phyloP scores from a whole-genome alignment of 2,888 invertebrate species.

The Cecidostiba fungosa region DNA sequence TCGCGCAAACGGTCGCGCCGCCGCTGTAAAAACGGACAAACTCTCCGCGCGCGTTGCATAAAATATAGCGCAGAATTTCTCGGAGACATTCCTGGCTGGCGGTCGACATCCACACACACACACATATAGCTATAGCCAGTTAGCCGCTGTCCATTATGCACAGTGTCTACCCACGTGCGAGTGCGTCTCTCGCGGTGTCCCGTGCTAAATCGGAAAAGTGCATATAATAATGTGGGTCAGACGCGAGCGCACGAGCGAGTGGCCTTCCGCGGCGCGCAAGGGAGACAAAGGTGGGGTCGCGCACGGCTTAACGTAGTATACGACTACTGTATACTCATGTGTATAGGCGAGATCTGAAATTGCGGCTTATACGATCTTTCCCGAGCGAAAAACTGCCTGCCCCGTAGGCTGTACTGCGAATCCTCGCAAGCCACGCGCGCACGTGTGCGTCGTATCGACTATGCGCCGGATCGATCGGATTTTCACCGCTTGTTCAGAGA shows the following conservation, averaged over 20 bases:
- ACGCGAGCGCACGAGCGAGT: background rate
- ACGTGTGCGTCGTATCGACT: background rate
- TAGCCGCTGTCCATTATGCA: too few species aligned
- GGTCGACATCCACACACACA: too few species aligned
- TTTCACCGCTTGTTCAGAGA: conserved; percentile 33
- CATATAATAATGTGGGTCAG: conserved; percentile 7
- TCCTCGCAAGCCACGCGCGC: conserved; percentile 56
- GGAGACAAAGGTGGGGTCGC: background rate
- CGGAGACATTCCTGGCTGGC: background rate
- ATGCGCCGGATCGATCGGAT: conserved; percentile 45
- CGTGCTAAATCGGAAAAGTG: conserved; percentile 12
- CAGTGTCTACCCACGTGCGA: too few species aligned
- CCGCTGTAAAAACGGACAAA: background rate
- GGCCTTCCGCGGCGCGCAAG: background rate
- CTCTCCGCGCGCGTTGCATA: background rate
- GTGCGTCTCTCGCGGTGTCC: conserved; percentile 8
- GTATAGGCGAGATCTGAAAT: background rate
- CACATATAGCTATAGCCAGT: too few species aligned
- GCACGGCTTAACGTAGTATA: background rate
- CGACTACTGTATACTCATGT: too few species aligned
- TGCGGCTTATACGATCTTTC: background rate
- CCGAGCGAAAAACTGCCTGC: background rate
- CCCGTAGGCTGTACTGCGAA: background rate
- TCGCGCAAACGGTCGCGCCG: background rate
- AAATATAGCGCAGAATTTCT: conserved; percentile 7